Evolutionary conservation across 2,113 vertebrate species (phyloP).

Genomic region (Scomber scombrus): DNA sequence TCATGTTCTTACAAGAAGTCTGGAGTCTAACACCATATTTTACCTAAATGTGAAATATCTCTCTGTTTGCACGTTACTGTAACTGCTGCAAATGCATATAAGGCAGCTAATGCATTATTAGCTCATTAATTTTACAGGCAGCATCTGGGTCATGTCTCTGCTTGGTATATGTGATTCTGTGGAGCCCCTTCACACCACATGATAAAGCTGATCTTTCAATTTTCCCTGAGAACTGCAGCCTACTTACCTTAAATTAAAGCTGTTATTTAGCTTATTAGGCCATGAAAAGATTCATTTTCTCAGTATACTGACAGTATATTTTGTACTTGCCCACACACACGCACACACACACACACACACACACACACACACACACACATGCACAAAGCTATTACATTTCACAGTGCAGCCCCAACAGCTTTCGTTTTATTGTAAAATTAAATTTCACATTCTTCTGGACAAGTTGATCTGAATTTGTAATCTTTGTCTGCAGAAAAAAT

Average conservation of each 20-base stretch:
- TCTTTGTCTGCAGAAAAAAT: conserved; percentile 48
- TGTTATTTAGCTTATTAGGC: conserved; percentile 68
- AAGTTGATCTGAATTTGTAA: conserved; percentile 61
- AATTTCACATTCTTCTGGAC: conserved; percentile 47
- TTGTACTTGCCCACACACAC: background rate
- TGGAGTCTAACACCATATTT: conserved; percentile 52
- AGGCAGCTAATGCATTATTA: conserved; percentile 77
- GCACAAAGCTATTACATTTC: conserved; percentile 20
- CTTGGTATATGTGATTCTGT: conserved; percentile 62
- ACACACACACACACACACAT: background rate
- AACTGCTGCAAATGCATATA: conserved; percentile 66
- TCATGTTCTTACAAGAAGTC: conserved; percentile 34
- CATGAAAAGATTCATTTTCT: conserved; percentile 52
- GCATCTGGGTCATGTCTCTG: conserved; percentile 79
- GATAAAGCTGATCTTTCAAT: conserved; percentile 72
- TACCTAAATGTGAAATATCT: conserved; percentile 55
- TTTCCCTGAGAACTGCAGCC: conserved; percentile 57
- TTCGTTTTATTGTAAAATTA: conserved; percentile 31
- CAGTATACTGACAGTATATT: conserved; percentile 29
- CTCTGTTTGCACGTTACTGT: conserved; percentile 71
- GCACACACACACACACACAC: background rate
- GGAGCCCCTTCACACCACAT: conserved; percentile 54
- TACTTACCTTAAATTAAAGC: conserved; percentile 75
- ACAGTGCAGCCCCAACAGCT: conserved; percentile 9
- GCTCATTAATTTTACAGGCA: conserved; percentile 79